These are phyloP conservation scores for Drosophila neocordata DNA, from an alignment of 1,140 invertebrate genomes.

Conservation along the genomic window DNA sequence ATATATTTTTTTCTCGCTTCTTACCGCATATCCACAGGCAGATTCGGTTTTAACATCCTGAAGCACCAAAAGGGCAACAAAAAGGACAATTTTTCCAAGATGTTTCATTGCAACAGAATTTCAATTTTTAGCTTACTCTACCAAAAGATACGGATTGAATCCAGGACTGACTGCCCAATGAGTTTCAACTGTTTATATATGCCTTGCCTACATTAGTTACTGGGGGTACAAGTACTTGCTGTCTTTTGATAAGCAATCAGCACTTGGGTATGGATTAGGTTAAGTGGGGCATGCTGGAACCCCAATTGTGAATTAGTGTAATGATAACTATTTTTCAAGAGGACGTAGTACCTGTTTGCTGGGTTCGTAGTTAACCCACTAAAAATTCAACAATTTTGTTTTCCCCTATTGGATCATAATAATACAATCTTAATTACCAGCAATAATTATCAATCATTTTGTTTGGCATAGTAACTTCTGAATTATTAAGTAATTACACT, in stretches of 20 bases:
- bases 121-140: background rate
- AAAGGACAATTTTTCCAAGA: background rate
- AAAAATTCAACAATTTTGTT: background rate
- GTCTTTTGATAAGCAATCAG: constrained; percentile 15
- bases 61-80: constrained; percentile 28
- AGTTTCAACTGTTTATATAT: constrained; percentile 26
- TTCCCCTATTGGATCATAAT: background rate
- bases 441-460: constrained; percentile 2
- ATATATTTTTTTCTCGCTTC: too few relatives aligned
- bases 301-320: background rate
- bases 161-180: constrained; percentile 16
- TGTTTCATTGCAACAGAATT: constrained; percentile 11
- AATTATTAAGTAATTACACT: constrained; percentile 1
- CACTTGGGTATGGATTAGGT: background rate
- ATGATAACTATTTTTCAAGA: background rate
- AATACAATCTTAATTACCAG: constrained; percentile 4
- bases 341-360: background rate
- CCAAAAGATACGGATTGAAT: background rate
- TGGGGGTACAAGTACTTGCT: background rate
- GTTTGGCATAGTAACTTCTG: constrained; percentile 8
- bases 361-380: background rate
- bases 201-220: background rate
- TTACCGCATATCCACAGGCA: constrained; percentile 60
- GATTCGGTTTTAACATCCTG: constrained; percentile 9
- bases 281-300: constrained; percentile 2